Evolutionary conservation across 2,797 vertebrate species (phyloP), one percentile per base, ranked within the genome.

Genomic region (Spizella passerina): DNA sequence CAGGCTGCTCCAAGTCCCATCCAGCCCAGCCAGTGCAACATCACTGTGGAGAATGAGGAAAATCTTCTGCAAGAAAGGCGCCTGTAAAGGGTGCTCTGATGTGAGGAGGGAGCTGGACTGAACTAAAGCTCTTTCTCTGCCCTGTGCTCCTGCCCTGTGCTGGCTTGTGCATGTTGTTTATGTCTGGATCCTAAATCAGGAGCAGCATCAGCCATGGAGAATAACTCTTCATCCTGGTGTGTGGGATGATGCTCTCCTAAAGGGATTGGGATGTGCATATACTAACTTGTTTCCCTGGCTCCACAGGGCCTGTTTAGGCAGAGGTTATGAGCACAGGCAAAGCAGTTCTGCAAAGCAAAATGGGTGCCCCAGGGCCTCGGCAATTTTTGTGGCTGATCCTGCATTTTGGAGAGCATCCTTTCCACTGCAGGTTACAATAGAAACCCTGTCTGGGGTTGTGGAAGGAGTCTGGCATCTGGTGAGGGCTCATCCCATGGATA

Each of bases 301-400:
- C 68, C 59, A 66, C 39, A 49, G 76, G 57, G 8, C 39, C 50
- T 19, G 6, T 70, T 79, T 38, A 52, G 32, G 34, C 30, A 79
- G 29, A 83, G 14, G 10, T 36, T n/a, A 38, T 26, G 49, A 1
- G n/a, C 65, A 50, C 36, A 69, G 46, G 44, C 63, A 55, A 60
- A 81, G 50, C 21, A 73, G 15, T 26, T 24, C n/a, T 80, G 71
- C 39, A 73, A 70, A 60, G 16, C 3, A 6, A 65, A 86, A 52
- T 15, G 44, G 27, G 32, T 1, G 0, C 24, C 13, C 1, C 43
- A 56, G 26, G 27, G 19, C 47, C 47, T 61, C 6, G 1, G 43
- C 9, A 70, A 10, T 47, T 11, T 6, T 3, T 0, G n/a, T 50
- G 38, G 10, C 49, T 11, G 18, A 43, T 79, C 14, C n/a, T 4